A percentile compares a stretch with the other conserved stretches of the same genome.
Conservation (phyloP, 2,113 vertebrate genomes). For the Pampusana beccarii region DNA sequence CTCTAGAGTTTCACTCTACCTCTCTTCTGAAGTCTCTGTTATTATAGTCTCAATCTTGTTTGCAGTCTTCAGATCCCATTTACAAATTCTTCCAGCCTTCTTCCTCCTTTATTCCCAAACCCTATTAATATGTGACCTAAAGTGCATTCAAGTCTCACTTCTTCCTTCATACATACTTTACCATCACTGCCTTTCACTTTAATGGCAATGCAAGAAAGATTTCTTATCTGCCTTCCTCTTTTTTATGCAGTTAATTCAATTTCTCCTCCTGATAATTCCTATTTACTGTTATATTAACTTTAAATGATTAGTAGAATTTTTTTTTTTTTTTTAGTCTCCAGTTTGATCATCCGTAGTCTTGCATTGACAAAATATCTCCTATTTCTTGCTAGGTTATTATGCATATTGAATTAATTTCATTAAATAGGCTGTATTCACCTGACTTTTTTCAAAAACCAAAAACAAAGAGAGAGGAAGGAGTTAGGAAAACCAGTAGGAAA, state of each 20-base stretch:
- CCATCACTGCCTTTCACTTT: neutral
- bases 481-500: neutral
- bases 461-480: neutral
- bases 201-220: neutral
- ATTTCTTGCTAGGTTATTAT: neutral
- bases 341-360: neutral
- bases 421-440: neutral
- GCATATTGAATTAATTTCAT: neutral
- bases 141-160: neutral
- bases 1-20: neutral
- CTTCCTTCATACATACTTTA: neutral
- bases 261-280: neutral
- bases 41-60: neutral
- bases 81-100: neutral
- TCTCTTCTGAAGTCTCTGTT: neutral
- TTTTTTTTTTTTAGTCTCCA: neutral
- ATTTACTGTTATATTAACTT: neutral
- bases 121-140: constrained; percentile 12
- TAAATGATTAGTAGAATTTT: neutral
- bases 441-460: neutral
- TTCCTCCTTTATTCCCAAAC: constrained; percentile 23
- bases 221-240: neutral
- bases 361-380: neutral
- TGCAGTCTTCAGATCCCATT: neutral
- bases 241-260: neutral